phyloP scores from a whole-genome alignment of 2,888 invertebrate genomes.

The Venusia cambrica region DNA sequence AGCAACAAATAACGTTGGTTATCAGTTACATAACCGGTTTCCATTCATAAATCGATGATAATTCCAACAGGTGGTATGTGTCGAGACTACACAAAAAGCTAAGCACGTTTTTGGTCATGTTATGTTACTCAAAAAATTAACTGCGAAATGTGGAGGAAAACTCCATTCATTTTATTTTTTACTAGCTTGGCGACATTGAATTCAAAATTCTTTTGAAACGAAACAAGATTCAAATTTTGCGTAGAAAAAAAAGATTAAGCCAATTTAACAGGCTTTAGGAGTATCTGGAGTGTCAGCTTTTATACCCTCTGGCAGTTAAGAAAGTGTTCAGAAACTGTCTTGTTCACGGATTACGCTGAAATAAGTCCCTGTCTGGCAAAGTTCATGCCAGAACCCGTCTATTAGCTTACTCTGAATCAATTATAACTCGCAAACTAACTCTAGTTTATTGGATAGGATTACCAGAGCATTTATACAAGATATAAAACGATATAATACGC shows the following conservation, averaged over 20 bases:
- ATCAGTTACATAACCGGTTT: constrained; percentile 21
- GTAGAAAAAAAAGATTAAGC: not conserved
- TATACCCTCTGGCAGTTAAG: constrained; percentile 2
- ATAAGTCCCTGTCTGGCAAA: constrained; percentile 9
- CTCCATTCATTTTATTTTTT: no score
- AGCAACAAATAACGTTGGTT: constrained; percentile 17
- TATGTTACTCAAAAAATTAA: constrained; percentile 8
- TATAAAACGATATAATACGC: no score
- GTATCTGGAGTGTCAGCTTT: constrained; percentile 10
- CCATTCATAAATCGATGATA: constrained; percentile 20
- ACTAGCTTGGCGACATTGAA: no score
- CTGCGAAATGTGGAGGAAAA: constrained; percentile 2
- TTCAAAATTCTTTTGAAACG: no score
- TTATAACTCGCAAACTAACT: constrained; percentile 14
- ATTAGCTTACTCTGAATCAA: constrained; percentile 11
- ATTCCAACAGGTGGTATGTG: constrained; percentile 18
- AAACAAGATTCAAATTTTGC: no score
- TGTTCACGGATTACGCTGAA: constrained; percentile 11
- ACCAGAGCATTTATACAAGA: not conserved
- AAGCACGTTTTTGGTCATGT: constrained; percentile 16
- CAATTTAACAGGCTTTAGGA: constrained; percentile 9
- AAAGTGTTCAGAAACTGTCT: constrained; percentile 1
- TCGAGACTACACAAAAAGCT: constrained; percentile 10
- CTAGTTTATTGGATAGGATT: constrained; percentile 11
- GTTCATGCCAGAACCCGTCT: constrained; percentile 9